phyloP scores from a whole-genome alignment of 1,140 invertebrate species.

The Solenopsis invicta region DNA sequence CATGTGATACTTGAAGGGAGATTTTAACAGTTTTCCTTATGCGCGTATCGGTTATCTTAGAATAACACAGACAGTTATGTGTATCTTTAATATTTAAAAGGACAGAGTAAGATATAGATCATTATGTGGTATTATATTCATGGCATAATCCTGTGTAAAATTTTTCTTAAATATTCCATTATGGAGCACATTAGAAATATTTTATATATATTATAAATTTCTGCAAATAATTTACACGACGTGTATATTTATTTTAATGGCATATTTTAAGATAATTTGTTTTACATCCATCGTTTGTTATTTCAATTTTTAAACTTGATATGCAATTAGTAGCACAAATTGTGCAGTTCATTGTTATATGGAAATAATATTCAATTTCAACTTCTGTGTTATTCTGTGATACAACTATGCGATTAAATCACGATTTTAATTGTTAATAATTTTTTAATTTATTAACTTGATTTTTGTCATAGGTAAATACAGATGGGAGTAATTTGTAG shows the following conservation, averaged over 20 bases:
- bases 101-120: background rate
- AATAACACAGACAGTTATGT: conserved; percentile 67
- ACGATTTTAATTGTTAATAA: conserved; percentile 63
- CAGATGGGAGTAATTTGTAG: conserved; percentile 66
- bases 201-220: conserved; percentile 23
- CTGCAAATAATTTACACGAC: conserved; percentile 13
- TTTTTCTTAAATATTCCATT: background rate
- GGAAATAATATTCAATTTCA: conserved; percentile 24
- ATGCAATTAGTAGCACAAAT: background rate
- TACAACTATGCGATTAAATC: conserved; percentile 56
- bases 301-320: conserved; percentile 9
- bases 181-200: background rate
- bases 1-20: conserved; percentile 71
- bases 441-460: conserved; percentile 71
- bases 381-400: conserved; percentile 76
- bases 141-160: background rate
- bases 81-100: conserved; percentile 37
- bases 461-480: conserved; percentile 76
- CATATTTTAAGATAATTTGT: conserved; percentile 6
- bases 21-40: conserved; percentile 66
- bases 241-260: background rate
- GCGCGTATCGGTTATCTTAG: conserved; percentile 58
- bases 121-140: background rate
- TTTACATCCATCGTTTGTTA: background rate
- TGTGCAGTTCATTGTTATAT: background rate